Base-by-base conservation (phyloP, 2,888 invertebrate genomes). In the Sphaerophoria taeniata region DNA sequence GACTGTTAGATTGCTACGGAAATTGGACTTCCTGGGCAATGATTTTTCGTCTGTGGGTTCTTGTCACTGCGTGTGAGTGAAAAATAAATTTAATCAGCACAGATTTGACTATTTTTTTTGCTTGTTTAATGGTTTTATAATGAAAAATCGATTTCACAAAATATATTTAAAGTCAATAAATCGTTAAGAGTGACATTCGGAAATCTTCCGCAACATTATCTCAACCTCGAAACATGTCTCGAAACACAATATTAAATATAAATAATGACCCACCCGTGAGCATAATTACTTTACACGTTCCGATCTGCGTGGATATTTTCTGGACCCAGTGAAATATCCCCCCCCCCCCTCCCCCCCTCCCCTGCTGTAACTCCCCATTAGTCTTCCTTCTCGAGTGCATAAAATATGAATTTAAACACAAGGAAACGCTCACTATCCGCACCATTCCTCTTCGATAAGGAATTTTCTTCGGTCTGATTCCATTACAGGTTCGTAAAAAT, bases 21-120 rank as follows among this genome's bases (percentile, higher is more conserved):
- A 67, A 67, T 67, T 67, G 53, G 39, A 67, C 67, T 53, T 53
- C 67, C 67, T 24, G 53, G 9, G 36, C 9, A 47, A 33, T 63
- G 16, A 24, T 58, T 58, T 39, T 36, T 56, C 34, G 34, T 39
- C 43, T 14, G 5, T 33, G 4, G 3, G 53, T 39, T 65, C 4
- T 6, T 39, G 39, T 31, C 53, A 53, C 24, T 53, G 67, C 67
- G 53, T 67, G 39, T 43, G 24, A 53, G 24, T 53, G 24, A 39
- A 53, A 53, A 53, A 39, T 51, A 31, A 12, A 34, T 53, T 24
- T n/a, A 67, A 67, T 65, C 49, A 65, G 49, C 16, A 34, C 16
- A 49, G 47, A 47, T 47, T 4, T 31, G 9, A 63, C 0, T 24
- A 11, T 33, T 14, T 33, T 56, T 47, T 24, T 47, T 63, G 33